phyloP scores from a whole-genome alignment of 1,140 invertebrate species.

The Oryctes rhinoceros region DNA sequence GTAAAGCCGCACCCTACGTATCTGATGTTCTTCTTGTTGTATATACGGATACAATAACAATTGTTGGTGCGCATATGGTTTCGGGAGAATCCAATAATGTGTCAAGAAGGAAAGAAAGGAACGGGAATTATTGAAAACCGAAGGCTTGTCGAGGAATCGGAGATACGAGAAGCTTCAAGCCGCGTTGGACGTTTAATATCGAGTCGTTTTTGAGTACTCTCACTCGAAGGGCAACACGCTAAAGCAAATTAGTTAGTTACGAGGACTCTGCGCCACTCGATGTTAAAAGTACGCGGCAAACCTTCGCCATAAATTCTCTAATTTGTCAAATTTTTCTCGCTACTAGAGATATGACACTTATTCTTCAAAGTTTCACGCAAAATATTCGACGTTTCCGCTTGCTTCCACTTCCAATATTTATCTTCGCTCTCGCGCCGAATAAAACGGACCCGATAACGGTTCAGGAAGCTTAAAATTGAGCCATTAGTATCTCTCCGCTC shows the following conservation, averaged over 20 bases:
- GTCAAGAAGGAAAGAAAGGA: not conserved
- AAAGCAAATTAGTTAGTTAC: no score
- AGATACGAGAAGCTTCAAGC: no score
- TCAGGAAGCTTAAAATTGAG: slow-evolving; percentile 10
- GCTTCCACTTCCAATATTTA: not conserved
- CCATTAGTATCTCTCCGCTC: not conserved
- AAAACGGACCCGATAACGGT: not conserved
- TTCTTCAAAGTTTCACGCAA: no score
- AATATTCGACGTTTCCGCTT: not conserved
- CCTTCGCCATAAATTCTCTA: not conserved
- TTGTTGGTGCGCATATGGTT: not conserved
- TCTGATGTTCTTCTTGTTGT: not conserved
- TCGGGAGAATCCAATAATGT: not conserved
- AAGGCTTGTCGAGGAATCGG: no score
- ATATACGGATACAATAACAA: not conserved
- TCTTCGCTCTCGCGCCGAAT: not conserved
- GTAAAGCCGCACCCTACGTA: not conserved
- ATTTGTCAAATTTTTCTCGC: not conserved
- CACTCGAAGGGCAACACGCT: no score
- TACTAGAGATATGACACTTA: no score
- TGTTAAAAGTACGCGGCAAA: no score
- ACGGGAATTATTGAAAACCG: no score
- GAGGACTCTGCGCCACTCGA: no score
- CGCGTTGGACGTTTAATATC: no score
- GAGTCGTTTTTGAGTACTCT: no score